phyloP scores from a whole-genome alignment of 2,113 vertebrate species.

The Gadus chalcogrammus region DNA sequence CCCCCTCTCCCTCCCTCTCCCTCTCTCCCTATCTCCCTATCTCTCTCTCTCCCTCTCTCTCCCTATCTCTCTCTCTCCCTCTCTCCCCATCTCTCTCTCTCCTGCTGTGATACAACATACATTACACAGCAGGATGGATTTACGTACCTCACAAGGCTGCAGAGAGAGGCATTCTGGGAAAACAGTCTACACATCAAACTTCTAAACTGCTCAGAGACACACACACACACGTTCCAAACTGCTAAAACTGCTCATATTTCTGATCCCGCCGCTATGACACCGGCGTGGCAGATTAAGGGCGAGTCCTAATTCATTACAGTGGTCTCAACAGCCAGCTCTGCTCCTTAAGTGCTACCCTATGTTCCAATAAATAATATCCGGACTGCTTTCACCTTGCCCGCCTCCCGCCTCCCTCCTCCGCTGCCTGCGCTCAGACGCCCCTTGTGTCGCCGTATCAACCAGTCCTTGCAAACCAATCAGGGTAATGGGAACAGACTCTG shows the following conservation, averaged over 20 bases:
- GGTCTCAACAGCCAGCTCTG: slow-evolving; percentile 22
- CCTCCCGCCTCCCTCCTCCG: slow-evolving; percentile 25
- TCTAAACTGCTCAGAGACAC: too few relatives aligned
- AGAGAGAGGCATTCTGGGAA: too few relatives aligned
- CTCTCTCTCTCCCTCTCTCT: too few relatives aligned
- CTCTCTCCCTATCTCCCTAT: too few relatives aligned
- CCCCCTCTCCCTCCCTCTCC: too few relatives aligned
- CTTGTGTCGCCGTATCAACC: slow-evolving; percentile 29
- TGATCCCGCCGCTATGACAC: slow-evolving; percentile 8
- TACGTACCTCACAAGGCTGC: too few relatives aligned
- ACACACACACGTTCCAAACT: too few relatives aligned
- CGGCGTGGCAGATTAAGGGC: slow-evolving; percentile 27
- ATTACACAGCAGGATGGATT: too few relatives aligned
- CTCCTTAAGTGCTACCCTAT: slow-evolving; percentile 23
- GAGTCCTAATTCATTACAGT: slow-evolving; percentile 31
- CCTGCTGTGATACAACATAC: neutral
- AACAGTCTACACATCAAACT: too few relatives aligned
- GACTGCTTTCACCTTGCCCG: slow-evolving; percentile 31
- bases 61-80: too few relatives aligned
- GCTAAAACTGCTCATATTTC: slow-evolving; percentile 7
- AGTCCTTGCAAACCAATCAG: slow-evolving; percentile 46
- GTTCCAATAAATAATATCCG: slow-evolving; percentile 41
- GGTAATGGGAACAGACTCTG: slow-evolving; percentile 49
- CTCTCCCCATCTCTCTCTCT: slow-evolving; percentile 14
- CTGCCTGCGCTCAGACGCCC: slow-evolving; percentile 42